Percentiles rank a stretch among this genome's conserved stretches.
Conservation (phyloP, 2,888 invertebrate genomes). For the Drosophila macrospina region DNA sequence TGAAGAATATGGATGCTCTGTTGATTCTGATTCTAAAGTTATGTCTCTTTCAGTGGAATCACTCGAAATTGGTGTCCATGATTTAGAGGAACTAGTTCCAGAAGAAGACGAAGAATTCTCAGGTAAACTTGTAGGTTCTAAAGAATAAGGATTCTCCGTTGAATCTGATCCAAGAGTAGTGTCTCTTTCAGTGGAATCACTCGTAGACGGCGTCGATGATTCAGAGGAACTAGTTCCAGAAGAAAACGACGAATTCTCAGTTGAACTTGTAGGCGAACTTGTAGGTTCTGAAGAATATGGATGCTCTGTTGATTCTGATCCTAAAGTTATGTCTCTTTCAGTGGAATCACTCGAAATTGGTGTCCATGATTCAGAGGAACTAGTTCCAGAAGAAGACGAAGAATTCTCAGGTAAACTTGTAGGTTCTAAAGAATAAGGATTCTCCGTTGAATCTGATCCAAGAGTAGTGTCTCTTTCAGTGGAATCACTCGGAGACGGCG, state of each 20-base stretch:
- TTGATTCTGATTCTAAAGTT: neutral
- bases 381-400: too few species aligned
- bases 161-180: neutral
- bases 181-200: neutral
- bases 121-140: too few species aligned
- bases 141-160: too few species aligned
- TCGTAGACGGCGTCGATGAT: neutral
- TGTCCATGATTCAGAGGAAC: neutral
- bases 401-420: too few species aligned
- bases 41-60: neutral
- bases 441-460: too few species aligned
- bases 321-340: neutral
- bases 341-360: neutral
- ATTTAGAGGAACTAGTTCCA: neutral
- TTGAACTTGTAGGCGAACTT: too few species aligned
- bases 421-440: too few species aligned
- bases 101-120: too few species aligned
- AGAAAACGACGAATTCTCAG: too few species aligned
- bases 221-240: neutral
- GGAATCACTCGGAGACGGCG: neutral
- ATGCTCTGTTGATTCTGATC: neutral
- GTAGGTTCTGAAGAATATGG: too few species aligned
- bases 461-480: neutral
- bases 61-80: neutral
- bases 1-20: neutral